Percentiles rank a stretch among this genome's conserved stretches.
Evolutionary conservation across 2,113 vertebrate genomes (phyloP).

Genomic region (Malurus cyaneus): DNA sequence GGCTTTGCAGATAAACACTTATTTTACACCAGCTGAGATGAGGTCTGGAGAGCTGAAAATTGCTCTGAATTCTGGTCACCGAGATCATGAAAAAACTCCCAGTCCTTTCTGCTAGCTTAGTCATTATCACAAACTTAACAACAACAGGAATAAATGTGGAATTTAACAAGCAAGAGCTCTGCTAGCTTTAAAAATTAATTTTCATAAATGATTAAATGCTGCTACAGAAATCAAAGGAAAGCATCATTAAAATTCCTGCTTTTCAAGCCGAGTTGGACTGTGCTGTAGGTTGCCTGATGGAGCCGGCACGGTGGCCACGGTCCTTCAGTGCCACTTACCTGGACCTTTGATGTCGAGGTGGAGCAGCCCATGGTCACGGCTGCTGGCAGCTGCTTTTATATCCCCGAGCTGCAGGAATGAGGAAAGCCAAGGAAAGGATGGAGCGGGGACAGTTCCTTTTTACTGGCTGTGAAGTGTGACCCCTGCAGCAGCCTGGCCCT

Average conservation of each 20-base stretch:
- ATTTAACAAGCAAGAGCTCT: not conserved
- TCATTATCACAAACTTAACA: not conserved
- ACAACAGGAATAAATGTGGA: not conserved
- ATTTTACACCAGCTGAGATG: not conserved
- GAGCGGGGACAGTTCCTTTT: not conserved
- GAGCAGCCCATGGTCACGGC: not conserved
- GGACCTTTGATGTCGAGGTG: not conserved
- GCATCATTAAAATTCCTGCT: not conserved
- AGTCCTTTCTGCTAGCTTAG: not conserved
- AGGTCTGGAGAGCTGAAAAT: not conserved
- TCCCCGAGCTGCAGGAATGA: not conserved
- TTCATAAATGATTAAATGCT: slow-evolving; percentile 26
- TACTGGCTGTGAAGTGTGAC: not conserved
- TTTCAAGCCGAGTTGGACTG: not conserved
- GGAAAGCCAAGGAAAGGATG: not conserved
- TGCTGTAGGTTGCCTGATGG: not conserved
- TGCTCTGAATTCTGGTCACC: not conserved
- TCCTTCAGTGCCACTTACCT: slow-evolving; percentile 30
- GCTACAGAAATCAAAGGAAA: slow-evolving; percentile 14
- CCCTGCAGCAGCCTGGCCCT: not conserved
- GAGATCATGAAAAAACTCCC: not conserved
- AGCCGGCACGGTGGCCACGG: not conserved
- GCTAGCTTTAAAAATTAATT: slow-evolving; percentile 17
- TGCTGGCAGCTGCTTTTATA: not conserved
- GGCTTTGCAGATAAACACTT: not conserved